These are phyloP conservation scores for Cyclophora albipunctata DNA, from an alignment of 2,888 invertebrate genomes.

Conservation along the genomic window DNA sequence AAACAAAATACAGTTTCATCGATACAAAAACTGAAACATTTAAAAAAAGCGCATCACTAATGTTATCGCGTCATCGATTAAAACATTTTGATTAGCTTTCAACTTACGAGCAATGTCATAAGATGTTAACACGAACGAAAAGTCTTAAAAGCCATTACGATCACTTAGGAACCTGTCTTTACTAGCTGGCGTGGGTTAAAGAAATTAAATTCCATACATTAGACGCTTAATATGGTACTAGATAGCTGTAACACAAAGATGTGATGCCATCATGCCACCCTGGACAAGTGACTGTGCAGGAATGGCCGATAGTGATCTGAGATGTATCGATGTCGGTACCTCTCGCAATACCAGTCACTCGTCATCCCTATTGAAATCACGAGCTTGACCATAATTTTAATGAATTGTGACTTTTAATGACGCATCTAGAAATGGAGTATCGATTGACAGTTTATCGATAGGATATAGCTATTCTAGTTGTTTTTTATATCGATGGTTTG, in stretches of 20 bases:
- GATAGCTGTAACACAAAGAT: conserved; percentile 65
- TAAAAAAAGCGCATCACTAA: conserved; percentile 47
- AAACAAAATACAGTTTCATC: conserved; percentile 22
- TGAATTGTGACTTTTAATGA: conserved; percentile 73
- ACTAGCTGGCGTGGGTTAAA: conserved; percentile 44
- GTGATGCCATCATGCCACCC: conserved; percentile 74
- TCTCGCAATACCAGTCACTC: conserved; percentile 61
- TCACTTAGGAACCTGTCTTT: conserved; percentile 50
- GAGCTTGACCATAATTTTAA: conserved; percentile 68
- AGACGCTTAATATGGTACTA: conserved; percentile 68
- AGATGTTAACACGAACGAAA: conserved; percentile 53
- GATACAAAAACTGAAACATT: conserved; percentile 22
- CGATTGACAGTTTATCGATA: conserved; percentile 27
- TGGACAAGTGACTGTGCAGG: conserved; percentile 71
- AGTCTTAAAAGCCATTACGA: conserved; percentile 57
- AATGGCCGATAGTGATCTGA: conserved; percentile 66
- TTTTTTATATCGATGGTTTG: conserved; percentile 3
- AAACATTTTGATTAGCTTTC: conserved; percentile 76
- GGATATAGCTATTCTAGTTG: conserved; percentile 12
- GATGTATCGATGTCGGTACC: conserved; percentile 63
- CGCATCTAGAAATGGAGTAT: conserved; percentile 50
- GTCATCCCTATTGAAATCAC: conserved; percentile 70
- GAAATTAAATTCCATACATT: conserved; percentile 71
- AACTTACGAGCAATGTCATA: conserved; percentile 71
- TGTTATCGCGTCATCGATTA: conserved; percentile 72